Base-by-base conservation (phyloP, 2,888 invertebrate species). In the Tupiocoris notatus region DNA sequence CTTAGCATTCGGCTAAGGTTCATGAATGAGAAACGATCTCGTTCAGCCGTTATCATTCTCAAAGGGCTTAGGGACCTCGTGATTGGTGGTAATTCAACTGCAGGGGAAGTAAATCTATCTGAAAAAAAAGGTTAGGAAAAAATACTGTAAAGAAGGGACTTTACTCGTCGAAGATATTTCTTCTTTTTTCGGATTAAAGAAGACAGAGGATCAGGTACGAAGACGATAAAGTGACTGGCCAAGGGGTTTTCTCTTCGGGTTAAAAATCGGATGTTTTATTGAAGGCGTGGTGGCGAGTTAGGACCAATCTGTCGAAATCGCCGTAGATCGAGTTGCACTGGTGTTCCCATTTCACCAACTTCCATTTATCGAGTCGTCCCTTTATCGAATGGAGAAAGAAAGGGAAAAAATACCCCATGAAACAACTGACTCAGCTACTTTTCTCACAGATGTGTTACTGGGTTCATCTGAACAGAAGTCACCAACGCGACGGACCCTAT, bases 361-460 rank as follows among this genome's bases (percentile, higher is more conserved):
- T 39, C 39, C 39, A 39, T 39, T 39, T 39, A 39, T 39, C 39
- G 39, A 39, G 39, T 39, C 39, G 39, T 12, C 39, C 39, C 39
- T 12, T 39, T 39, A 12, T 39, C 39, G 39, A 39, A 39, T 39
- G 39, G 39, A 39, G 39, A 39, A 39, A 39, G 39, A 12, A 39
- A 39, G 12, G 12, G 39, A 39, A 12, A 39, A 39, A 39, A 39
- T 7, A 39, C 3, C 3, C 39, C 39, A 7, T 12, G 16, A 63
- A 65, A 20, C 25, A 65, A 65, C 65, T 65, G 65, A 65, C 65
- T 65, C 25, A 65, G 65, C 65, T 65, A 39, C 18, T 65, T 65
- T 65, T 17, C 0, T 39, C 39, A 39, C 39, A 39, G 39, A 39
- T 39, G 39, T 39, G 39, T 12, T 39, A 12, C 39, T 12, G 39